Conservation (phyloP, 2,797 vertebrate species). For the Ambastaia sidthimunki region DNA sequence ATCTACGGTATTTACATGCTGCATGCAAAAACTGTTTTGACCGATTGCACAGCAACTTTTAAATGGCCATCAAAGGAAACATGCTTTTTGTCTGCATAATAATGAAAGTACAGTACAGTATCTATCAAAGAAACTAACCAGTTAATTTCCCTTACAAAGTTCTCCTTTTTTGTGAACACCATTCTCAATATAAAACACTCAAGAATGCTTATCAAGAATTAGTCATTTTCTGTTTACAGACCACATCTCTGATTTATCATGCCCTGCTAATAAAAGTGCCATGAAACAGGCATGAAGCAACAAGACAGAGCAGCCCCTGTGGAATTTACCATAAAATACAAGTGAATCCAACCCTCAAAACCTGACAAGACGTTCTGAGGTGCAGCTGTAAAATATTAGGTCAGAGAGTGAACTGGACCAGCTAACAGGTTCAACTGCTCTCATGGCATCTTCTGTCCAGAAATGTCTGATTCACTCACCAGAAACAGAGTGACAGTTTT, state of each 20-base stretch:
- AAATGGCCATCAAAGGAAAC: no score
- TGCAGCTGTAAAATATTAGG: conserved; percentile 30
- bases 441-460: conserved; percentile 1
- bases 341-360: neutral
- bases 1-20: no score
- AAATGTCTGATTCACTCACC: conserved; percentile 1
- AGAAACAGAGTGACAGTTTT: conserved; percentile 36
- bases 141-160: no score
- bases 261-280: neutral
- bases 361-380: neutral
- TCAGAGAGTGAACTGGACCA: conserved; percentile 28
- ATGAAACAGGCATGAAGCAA: neutral
- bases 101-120: no score
- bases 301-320: conserved; percentile 8
- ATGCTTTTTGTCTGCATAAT: no score
- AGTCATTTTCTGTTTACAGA: neutral
- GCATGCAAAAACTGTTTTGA: no score
- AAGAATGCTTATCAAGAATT: neutral
- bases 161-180: no score
- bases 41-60: no score
- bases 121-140: no score
- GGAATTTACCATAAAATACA: neutral
- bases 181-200: neutral
- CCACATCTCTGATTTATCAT: no score
- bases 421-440: conserved; percentile 6